phyloP scores from a whole-genome alignment of 2,113 vertebrate genomes.

The Anthoscopus minutus region DNA sequence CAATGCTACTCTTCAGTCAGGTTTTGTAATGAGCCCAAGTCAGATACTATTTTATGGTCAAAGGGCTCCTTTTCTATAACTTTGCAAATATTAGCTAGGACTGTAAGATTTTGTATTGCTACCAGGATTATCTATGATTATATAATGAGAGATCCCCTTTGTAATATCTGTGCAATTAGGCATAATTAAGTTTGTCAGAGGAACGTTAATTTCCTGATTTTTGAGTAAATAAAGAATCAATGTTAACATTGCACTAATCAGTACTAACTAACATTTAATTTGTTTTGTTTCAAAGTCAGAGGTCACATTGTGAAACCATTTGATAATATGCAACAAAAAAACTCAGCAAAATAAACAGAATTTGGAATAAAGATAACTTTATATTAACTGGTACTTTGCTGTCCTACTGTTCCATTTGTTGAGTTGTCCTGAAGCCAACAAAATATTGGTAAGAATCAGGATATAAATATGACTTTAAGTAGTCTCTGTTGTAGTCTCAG shows the following conservation, averaged over 20 bases:
- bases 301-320: slow-evolving; percentile 38
- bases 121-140: not conserved
- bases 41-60: not conserved
- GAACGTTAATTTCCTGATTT: slow-evolving; percentile 53
- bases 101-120: not conserved
- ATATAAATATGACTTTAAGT: not conserved
- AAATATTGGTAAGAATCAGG: not conserved
- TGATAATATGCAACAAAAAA: not conserved
- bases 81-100: not conserved
- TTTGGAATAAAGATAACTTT: slow-evolving; percentile 31
- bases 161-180: slow-evolving; percentile 40
- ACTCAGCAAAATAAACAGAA: slow-evolving; percentile 7
- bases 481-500: not conserved
- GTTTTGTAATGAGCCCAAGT: not conserved
- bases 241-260: slow-evolving; percentile 44
- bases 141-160: slow-evolving; percentile 24
- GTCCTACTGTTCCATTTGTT: slow-evolving; percentile 19
- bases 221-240: slow-evolving; percentile 44
- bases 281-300: slow-evolving; percentile 50
- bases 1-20: not conserved
- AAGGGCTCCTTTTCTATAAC: not conserved
- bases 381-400: slow-evolving; percentile 26
- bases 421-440: slow-evolving; percentile 11
- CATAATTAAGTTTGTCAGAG: slow-evolving; percentile 49
- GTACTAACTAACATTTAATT: slow-evolving; percentile 42